A percentile compares a stretch with the other conserved stretches of the same genome.
Conservation (phyloP, 2,888 invertebrate genomes). For the Conomelus anceps region DNA sequence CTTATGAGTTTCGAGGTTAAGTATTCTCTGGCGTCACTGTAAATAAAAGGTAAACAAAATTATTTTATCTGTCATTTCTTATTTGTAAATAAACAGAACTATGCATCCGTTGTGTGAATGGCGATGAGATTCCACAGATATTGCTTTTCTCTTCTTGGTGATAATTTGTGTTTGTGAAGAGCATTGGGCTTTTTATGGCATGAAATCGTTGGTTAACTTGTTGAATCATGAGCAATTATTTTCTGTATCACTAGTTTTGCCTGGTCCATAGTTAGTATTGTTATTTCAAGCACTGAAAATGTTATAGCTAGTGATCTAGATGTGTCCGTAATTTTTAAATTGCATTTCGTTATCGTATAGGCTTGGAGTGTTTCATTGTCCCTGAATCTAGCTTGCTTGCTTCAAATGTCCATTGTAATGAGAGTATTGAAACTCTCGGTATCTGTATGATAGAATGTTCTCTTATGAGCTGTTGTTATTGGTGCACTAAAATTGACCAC, state of each 20-base stretch:
- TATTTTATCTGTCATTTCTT: not conserved
- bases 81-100: not conserved
- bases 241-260: not conserved
- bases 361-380: not conserved
- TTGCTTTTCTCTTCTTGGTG: constrained; percentile 9
- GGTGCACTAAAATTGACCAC: no score
- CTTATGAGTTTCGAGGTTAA: not conserved
- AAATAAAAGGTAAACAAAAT: not conserved
- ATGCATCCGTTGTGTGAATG: not conserved
- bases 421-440: not conserved
- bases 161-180: constrained; percentile 1
- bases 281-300: not conserved
- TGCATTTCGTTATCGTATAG: not conserved
- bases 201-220: not conserved
- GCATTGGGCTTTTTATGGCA: not conserved
- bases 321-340: not conserved
- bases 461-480: no score
- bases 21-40: not conserved
- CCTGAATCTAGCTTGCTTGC: not conserved
- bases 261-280: not conserved
- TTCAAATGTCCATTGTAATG: not conserved
- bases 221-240: not conserved
- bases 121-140: not conserved
- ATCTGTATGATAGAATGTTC: not conserved
- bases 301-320: not conserved